phyloP scores from a whole-genome alignment of 1,140 invertebrate species.

The Colletes latitarsis region DNA sequence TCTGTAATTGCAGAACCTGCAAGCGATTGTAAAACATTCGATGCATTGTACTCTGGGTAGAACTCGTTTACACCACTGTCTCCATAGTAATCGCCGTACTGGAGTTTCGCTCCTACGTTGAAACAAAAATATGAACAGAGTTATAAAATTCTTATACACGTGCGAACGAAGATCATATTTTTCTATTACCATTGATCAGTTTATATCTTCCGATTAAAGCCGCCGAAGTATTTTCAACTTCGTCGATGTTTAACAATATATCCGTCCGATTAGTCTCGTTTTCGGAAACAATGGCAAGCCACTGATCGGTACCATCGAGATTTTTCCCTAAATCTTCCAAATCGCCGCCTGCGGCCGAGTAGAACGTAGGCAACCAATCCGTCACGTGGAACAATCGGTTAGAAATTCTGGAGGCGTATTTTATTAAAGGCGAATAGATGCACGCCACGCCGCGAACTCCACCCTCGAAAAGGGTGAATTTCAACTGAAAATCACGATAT shows the following conservation, averaged over 20 bases:
- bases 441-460: slow-evolving; percentile 85
- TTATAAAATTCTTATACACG: not conserved
- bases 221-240: slow-evolving; percentile 43
- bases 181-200: slow-evolving; percentile 67
- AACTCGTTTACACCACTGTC: slow-evolving; percentile 52
- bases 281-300: slow-evolving; percentile 71
- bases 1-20: slow-evolving; percentile 59
- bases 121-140: not conserved
- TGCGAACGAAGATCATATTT: not conserved
- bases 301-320: slow-evolving; percentile 81
- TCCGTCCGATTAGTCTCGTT: slow-evolving; percentile 31
- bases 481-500: slow-evolving; percentile 65
- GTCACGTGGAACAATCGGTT: slow-evolving; percentile 85
- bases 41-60: slow-evolving; percentile 65
- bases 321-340: slow-evolving; percentile 59
- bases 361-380: slow-evolving; percentile 89
- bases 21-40: slow-evolving; percentile 59
- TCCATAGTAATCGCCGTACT: slow-evolving; percentile 62
- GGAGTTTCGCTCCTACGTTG: not conserved
- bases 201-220: slow-evolving; percentile 69
- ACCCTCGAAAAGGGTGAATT: slow-evolving; percentile 84
- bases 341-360: slow-evolving; percentile 81
- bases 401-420: slow-evolving; percentile 80
- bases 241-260: slow-evolving; percentile 72
- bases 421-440: slow-evolving; percentile 81